A percentile compares a stretch with the other conserved stretches of the same genome.
phyloP scores from a whole-genome alignment of 2,113 vertebrate genomes.

The Cromileptes altivelis region DNA sequence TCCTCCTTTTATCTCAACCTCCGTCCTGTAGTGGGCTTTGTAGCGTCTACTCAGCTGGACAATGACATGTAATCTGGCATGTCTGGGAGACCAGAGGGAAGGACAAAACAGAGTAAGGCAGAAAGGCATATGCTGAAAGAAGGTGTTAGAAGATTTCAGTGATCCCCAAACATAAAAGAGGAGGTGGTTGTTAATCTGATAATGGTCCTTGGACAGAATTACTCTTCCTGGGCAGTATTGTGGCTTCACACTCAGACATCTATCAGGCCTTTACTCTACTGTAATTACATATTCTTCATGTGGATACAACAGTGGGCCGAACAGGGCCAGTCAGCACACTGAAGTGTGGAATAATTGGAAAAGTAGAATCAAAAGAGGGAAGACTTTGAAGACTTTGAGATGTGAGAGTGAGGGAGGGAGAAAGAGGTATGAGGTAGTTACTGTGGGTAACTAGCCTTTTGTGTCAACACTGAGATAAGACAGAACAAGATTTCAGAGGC shows the following conservation, averaged over 20 bases:
- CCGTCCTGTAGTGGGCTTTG: conserved; percentile 6
- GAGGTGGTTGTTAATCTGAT: conserved; percentile 67
- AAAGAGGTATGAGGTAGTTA: not conserved
- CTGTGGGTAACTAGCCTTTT: conserved; percentile 25
- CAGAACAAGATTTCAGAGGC: conserved; percentile 32
- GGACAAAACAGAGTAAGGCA: not conserved
- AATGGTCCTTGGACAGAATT: conserved; percentile 62
- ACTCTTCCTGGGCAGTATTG: conserved; percentile 64
- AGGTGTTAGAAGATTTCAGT: conserved; percentile 13
- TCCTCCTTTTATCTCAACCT: not conserved
- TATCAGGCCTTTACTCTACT: conserved; percentile 64
- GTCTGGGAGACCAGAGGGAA: conserved; percentile 41
- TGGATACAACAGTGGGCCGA: conserved; percentile 39
- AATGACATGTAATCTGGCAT: conserved; percentile 66
- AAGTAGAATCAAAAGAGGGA: conserved; percentile 59
- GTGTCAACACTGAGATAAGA: conserved; percentile 34
- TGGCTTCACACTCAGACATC: conserved; percentile 61
- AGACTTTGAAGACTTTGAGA: conserved; percentile 32
- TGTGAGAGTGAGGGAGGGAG: conserved; percentile 28
- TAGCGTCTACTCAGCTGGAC: conserved; percentile 17
- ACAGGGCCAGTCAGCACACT: conserved; percentile 57
- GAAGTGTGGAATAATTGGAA: conserved; percentile 62
- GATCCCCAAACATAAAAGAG: conserved; percentile 45
- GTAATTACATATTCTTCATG: conserved; percentile 77
- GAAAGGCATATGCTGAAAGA: conserved; percentile 22